Conservation (phyloP, 2,888 invertebrate species). For the Lysandra bellargus region DNA sequence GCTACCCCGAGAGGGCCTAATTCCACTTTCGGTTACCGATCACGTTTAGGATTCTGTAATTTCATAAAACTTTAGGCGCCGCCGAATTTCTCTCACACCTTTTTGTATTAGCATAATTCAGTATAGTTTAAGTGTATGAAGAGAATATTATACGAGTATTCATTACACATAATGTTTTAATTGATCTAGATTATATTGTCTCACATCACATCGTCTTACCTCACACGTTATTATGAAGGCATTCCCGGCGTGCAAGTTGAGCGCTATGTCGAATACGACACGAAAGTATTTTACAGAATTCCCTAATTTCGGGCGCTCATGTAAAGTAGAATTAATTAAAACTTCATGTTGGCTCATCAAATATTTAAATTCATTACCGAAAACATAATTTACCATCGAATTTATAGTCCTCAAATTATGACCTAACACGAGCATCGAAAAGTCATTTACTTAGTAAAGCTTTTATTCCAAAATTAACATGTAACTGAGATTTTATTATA, state of each 20-base stretch:
- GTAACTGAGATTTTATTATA: no score
- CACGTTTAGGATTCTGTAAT: conserved; percentile 1
- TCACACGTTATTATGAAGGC: neutral
- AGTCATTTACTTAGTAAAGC: no score
- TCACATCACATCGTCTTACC: neutral
- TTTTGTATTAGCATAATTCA: neutral
- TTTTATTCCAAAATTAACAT: no score
- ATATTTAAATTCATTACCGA: neutral
- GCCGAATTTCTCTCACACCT: neutral
- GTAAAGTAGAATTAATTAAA: neutral
- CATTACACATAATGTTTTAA: neutral
- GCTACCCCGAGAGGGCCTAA: neutral
- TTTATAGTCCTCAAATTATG: neutral
- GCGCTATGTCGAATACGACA: neutral
- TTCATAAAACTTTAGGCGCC: neutral
- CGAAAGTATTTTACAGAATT: neutral
- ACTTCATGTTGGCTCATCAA: neutral
- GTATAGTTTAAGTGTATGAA: neutral
- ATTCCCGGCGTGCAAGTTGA: neutral
- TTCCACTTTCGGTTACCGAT: neutral
- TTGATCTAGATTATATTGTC: no score
- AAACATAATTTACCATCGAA: neutral
- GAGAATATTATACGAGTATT: neutral
- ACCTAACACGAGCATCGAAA: no score
- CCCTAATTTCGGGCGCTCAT: neutral